Conservation (phyloP, 2,113 vertebrate species). For the Patagioenas fasciata region DNA sequence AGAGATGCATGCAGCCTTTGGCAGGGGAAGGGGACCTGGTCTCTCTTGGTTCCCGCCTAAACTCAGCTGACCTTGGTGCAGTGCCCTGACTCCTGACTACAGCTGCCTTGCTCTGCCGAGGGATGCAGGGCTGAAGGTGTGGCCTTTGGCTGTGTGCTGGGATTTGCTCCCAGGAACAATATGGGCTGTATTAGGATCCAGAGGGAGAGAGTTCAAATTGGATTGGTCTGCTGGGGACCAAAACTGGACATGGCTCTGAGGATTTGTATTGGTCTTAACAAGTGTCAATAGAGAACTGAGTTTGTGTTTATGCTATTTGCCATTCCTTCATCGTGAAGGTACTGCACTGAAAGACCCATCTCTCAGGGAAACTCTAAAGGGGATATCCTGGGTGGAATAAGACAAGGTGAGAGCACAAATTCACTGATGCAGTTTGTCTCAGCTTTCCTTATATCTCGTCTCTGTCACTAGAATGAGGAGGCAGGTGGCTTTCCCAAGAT, state of each 20-base stretch:
- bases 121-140: background rate
- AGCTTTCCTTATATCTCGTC: background rate
- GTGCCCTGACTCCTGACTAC: rapidly evolving
- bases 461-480: background rate
- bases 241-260: background rate
- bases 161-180: background rate
- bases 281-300: background rate
- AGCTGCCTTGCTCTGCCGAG: rapidly evolving
- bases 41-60: background rate
- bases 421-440: background rate
- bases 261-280: background rate
- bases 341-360: background rate
- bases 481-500: background rate
- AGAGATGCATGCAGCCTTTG: rapidly evolving
- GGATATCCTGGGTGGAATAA: background rate
- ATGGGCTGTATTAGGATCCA: background rate
- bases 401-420: background rate
- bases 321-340: background rate
- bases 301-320: background rate
- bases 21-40: background rate
- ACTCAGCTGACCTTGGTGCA: background rate
- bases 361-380: background rate
- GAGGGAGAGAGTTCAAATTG: background rate
- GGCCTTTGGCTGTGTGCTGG: background rate
- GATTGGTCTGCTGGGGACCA: background rate